Conservation (phyloP, 2,797 vertebrate genomes). For the Leucoraja ocellata region DNA sequence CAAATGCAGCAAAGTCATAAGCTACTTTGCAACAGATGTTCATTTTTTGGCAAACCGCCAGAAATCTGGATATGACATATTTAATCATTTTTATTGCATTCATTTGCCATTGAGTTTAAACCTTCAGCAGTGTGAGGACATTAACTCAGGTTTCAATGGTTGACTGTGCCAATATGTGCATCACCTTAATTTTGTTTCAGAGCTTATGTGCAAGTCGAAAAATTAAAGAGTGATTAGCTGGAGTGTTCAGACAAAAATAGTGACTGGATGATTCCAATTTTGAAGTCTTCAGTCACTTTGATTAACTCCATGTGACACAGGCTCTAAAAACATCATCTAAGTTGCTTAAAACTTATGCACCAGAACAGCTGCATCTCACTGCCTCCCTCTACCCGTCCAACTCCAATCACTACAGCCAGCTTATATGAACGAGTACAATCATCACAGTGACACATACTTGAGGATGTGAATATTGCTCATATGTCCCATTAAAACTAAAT, state of each 20-base stretch:
- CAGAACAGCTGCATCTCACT: not conserved
- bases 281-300: not conserved
- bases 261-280: not conserved
- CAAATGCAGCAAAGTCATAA: not conserved
- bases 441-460: no score
- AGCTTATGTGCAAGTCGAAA: not conserved
- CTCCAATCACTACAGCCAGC: no score
- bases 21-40: not conserved
- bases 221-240: not conserved
- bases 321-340: not conserved
- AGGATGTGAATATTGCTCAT: no score
- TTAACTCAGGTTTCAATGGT: not conserved
- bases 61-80: not conserved
- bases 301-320: not conserved
- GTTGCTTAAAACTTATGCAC: no score
- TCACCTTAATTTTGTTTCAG: no score
- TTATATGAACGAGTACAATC: no score
- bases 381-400: no score
- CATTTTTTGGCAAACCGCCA: not conserved
- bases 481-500: no score
- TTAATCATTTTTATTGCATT: slow-evolving; percentile 7
- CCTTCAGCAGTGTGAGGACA: not conserved
- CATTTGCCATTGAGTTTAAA: slow-evolving; percentile 22
- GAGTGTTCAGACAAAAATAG: not conserved
- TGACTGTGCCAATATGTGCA: not conserved